These are phyloP conservation scores for Harmothoe impar DNA, from an alignment of 2,888 invertebrate species.

Conservation along the genomic window DNA sequence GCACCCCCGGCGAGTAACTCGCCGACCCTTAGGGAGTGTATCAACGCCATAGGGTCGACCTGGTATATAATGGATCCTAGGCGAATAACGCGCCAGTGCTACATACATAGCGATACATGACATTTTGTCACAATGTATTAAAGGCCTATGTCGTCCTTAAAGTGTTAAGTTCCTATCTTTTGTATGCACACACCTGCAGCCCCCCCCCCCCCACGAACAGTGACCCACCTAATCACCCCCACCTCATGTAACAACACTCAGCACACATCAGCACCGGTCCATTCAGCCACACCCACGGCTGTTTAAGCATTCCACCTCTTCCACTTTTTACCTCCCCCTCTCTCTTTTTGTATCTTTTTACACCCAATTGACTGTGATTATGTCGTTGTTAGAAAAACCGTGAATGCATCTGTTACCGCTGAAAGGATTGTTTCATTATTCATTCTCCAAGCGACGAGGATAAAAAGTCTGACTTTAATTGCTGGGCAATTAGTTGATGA, in stretches of 20 bases:
- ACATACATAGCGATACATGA: too few relatives aligned
- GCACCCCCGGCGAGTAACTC: too few relatives aligned
- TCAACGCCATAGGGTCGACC: too few relatives aligned
- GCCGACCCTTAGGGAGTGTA: too few relatives aligned
- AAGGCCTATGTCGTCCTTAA: too few relatives aligned
- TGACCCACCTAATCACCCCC: background rate
- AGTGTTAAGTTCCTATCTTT: too few relatives aligned
- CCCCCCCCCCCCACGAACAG: background rate
- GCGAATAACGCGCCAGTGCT: too few relatives aligned
- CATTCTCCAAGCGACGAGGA: constrained; percentile 42
- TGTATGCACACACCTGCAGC: background rate
- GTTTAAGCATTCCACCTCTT: constrained; percentile 56
- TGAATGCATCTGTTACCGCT: constrained; percentile 48
- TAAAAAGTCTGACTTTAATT: constrained; percentile 53
- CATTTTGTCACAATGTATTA: too few relatives aligned
- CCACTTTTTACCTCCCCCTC: background rate
- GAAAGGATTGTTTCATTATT: constrained; percentile 45
- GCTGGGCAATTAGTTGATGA: constrained; percentile 48
- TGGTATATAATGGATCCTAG: too few relatives aligned
- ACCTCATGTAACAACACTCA: background rate
- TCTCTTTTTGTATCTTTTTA: background rate
- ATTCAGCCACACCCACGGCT: constrained; percentile 18
- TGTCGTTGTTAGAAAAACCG: constrained; percentile 52
- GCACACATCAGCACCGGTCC: background rate
- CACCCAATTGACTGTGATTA: constrained; percentile 43